Evolutionary conservation across 2,113 vertebrate genomes (phyloP), one percentile per base, ranked within the genome.

Genomic region (Sinocyclocheilus maitianheensis): DNA sequence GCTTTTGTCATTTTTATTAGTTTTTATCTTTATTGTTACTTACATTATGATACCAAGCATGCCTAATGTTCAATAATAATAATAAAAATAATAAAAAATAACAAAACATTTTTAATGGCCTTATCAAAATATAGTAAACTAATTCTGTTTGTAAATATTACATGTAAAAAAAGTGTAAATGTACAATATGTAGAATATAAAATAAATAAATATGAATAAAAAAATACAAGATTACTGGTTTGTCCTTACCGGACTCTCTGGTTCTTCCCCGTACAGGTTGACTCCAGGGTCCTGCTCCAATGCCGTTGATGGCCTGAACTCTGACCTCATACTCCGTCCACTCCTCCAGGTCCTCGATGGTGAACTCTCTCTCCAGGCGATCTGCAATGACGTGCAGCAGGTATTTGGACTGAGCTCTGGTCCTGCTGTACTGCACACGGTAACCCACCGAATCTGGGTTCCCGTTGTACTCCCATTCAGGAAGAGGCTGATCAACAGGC

Each of bases 321-420:
- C 96, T 95, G 85, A 99, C 96, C 7, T 96, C 95, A 87, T 99
- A 99, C 92, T 99, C 97, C 0, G 95, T 97, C 98, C 98, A 99
- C 93, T 99, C 98, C 92, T 99, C 97, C 93, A 99, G 94, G 91
- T 99, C 98, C 93, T 99, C 98, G 9, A 99, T 96, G 89, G 97
- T 99, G 89, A 96, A 97, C 16, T 98, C 98, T 0, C 98, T 91
- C 89, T 99, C 97, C 92, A 96, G 93, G 0, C 97, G 97, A 92
- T 99, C 97, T 0, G 90, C 93, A 67, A 99, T 92, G 65, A 95
- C 24, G 1, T 97, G 97, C 84, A 90, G 93, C 22, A 94, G 92
- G 0, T 94, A 92, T 83, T 93, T 95, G 75, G 95, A 94, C 4
- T 87, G 95, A 3, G 96, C 94, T 0, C 97, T 95, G 0, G 93